Evolutionary conservation across 2,888 invertebrate genomes (phyloP), one percentile per base, ranked within the genome.

Genomic region (Drosophila nigricruria): DNA sequence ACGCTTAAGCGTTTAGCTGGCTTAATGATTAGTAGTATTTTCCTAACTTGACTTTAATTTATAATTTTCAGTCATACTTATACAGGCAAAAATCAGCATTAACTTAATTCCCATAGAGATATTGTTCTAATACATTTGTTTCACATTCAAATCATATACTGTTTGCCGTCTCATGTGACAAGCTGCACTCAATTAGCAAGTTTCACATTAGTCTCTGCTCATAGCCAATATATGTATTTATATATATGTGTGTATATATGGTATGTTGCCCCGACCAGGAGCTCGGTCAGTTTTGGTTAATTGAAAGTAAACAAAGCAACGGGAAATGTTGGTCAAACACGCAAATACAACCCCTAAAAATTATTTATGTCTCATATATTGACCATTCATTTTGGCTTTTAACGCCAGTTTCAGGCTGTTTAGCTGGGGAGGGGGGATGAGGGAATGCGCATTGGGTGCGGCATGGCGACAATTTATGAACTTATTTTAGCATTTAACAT

Each of bases 301-400:
- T 85, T 85, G 85, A 89, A 89, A 76, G 88, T 73, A 85, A 85
- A 85, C 89, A 85, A 71, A 70, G 73, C 68, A 72, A 70, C 82
- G 84, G 78, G 66, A 85, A 85, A 85, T 85, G 85, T 82, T 88
- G 72, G 69, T 61, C 88, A 88, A 85, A 85, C 85, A 85, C 85
- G 85, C 89, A 73, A 67, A 77, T 62, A 62, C 79, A 88, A 84
- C 85, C 89, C 88, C 89, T 77, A 87, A 84, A 84, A 79, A 84
- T 84, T 89, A 84, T 87, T 89, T 85, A 85, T 89, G 88, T 77
- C 73, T 68, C 77, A 82, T 75, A 77, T 85, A 89, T 84, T 84
- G 89, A 89, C 89, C 84, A 81, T 89, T 84, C 88, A 89, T 84
- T 84, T 84, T 88, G 88, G 88, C 85, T 85, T 84, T 84, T 89